These are phyloP conservation scores for Rhagoletis zephyria DNA, from an alignment of 1,140 invertebrate genomes.

Conservation along the genomic window DNA sequence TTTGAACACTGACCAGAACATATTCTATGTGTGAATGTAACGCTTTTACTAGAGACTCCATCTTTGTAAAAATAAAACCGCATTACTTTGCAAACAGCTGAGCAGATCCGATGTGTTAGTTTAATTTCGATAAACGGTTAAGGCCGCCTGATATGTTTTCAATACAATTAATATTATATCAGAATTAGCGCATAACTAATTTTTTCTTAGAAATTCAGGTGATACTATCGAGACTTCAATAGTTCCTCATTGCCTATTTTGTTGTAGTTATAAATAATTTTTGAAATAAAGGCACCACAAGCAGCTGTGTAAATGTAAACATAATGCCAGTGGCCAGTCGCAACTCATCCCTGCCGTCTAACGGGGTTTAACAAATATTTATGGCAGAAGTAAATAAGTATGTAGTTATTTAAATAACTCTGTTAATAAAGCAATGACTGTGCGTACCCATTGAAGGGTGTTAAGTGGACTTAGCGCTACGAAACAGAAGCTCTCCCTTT, in stretches of 20 bases:
- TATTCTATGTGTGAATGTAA: no score
- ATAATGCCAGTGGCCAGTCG: neutral
- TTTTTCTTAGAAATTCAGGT: no score
- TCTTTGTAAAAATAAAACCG: no score
- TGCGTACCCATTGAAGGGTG: conserved; percentile 9
- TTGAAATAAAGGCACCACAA: neutral
- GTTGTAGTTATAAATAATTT: neutral
- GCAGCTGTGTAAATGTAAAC: conserved; percentile 1
- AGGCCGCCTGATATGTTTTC: no score
- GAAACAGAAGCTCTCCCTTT: neutral
- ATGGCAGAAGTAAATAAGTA: neutral
- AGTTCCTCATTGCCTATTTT: neutral
- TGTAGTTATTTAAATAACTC: neutral
- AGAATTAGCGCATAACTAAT: no score
- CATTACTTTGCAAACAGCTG: no score
- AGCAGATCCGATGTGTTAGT: no score
- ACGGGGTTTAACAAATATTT: neutral
- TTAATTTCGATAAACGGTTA: no score
- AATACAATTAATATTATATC: no score
- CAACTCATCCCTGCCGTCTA: neutral
- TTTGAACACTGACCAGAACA: no score
- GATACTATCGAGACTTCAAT: no score
- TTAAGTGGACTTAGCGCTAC: conserved; percentile 28
- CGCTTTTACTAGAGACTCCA: no score
- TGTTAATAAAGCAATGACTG: neutral